A percentile compares a stretch with the other conserved stretches of the same genome.
Conservation (phyloP, 2,888 invertebrate species). For the Arctia plantaginis region DNA sequence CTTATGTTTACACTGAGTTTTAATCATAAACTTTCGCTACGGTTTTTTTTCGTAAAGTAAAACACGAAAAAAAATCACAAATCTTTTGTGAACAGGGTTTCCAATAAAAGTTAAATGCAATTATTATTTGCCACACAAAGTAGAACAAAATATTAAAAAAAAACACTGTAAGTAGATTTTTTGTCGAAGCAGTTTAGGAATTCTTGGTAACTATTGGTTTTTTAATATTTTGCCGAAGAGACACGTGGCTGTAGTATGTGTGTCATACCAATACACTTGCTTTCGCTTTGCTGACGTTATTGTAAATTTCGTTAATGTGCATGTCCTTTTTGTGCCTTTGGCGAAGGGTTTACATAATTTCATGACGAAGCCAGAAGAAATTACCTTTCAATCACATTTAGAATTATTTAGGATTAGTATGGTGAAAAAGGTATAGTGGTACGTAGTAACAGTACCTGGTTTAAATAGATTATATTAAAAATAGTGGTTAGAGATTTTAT, state of each 20-base stretch:
- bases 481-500: no score
- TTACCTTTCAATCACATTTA: no score
- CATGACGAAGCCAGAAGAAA: no score
- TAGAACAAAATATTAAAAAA: constrained; percentile 27
- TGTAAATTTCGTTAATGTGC: no score
- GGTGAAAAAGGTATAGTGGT: no score
- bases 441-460: no score
- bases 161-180: constrained; percentile 26
- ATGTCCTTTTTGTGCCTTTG: no score
- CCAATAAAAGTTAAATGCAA: constrained; percentile 40
- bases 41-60: constrained; percentile 3
- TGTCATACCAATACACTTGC: not conserved
- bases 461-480: no score
- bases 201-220: constrained; percentile 47
- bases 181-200: constrained; percentile 30
- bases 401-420: no score
- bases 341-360: no score
- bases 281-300: no score
- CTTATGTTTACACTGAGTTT: not conserved
- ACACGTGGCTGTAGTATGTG: constrained; percentile 32
- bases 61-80: constrained; percentile 21
- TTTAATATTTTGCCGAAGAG: constrained; percentile 18
- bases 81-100: constrained; percentile 44
- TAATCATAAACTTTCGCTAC: not conserved
- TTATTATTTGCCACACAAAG: constrained; percentile 26